Evolutionary conservation across 2,888 invertebrate genomes (phyloP).

Genomic region (Hypomecis atomaria): DNA sequence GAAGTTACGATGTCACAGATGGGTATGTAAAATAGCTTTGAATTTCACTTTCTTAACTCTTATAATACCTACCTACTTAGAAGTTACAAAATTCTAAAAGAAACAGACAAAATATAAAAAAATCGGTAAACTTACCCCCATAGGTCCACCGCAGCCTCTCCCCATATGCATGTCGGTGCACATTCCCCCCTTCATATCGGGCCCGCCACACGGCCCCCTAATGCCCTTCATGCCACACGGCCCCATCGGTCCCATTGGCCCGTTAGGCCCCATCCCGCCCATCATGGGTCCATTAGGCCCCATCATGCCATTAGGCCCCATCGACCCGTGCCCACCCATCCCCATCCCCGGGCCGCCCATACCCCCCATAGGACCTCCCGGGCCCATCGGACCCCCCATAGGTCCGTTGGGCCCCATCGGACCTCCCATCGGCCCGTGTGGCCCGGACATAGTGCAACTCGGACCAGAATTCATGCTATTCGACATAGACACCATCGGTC

Average conservation of each 20-base stretch:
- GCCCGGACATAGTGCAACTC: constrained; percentile 79
- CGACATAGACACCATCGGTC: constrained; percentile 79
- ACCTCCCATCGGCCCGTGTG: constrained; percentile 62
- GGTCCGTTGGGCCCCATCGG: constrained; percentile 64
- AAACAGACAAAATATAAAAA: neutral
- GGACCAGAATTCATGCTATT: constrained; percentile 76
- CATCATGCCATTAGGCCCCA: constrained; percentile 55
- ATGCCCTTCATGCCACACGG: constrained; percentile 82
- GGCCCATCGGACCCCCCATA: constrained; percentile 71
- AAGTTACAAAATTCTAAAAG: neutral
- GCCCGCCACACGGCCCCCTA: constrained; percentile 77
- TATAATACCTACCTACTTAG: neutral
- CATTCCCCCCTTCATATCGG: constrained; percentile 81
- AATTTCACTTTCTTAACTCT: too few relatives aligned
- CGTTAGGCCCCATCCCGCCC: constrained; percentile 78
- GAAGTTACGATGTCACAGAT: too few relatives aligned
- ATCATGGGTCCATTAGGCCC: constrained; percentile 58
- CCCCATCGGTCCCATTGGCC: constrained; percentile 82
- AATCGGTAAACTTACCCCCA: constrained; percentile 73
- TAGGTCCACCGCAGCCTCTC: constrained; percentile 79
- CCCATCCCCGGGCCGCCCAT: constrained; percentile 52
- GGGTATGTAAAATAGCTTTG: too few relatives aligned
- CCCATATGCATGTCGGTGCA: constrained; percentile 83
- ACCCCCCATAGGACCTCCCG: constrained; percentile 66
- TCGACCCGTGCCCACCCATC: constrained; percentile 67